These are phyloP conservation scores for Epizoanthus ramosus DNA, from an alignment of 92 coral and sea anemone genomes.

Conservation along the genomic window DNA sequence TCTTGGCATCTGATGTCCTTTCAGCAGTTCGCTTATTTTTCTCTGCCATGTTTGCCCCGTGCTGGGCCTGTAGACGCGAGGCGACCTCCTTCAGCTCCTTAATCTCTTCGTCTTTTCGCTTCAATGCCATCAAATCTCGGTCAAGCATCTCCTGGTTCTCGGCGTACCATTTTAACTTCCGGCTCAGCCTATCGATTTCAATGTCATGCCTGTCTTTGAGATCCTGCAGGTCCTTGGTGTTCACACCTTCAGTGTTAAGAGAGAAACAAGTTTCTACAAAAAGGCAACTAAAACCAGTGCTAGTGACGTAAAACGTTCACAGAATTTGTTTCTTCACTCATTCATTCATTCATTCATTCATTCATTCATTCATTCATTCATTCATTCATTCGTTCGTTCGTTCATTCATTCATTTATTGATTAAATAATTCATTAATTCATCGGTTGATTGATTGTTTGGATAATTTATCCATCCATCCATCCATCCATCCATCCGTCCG, in stretches of 20 bases:
- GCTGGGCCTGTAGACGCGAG: slow-evolving; percentile 83
- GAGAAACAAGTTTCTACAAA: background rate
- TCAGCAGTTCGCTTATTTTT: slow-evolving; percentile 81
- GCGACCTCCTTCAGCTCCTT: slow-evolving; percentile 80
- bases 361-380: background rate
- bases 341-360: background rate
- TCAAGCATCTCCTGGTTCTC: slow-evolving; percentile 95
- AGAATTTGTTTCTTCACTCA: background rate
- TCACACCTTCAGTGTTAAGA: slow-evolving; percentile 17
- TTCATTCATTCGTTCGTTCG: background rate
- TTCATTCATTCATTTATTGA: too few relatives aligned
- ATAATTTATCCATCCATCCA: background rate
- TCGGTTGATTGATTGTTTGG: background rate
- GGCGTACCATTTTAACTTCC: slow-evolving; percentile 95
- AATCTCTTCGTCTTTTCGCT: slow-evolving; percentile 86
- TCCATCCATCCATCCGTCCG: background rate
- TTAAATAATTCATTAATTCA: background rate
- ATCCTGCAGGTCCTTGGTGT: slow-evolving; percentile 48
- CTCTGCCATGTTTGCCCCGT: slow-evolving; percentile 77
- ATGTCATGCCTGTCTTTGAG: slow-evolving; percentile 69
- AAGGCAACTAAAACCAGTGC: background rate
- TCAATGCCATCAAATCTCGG: slow-evolving; percentile 76
- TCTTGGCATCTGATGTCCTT: slow-evolving; percentile 81
- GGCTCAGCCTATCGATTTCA: slow-evolving; percentile 84
- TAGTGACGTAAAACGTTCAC: background rate